A percentile compares a stretch with the other conserved stretches of the same genome.
These are phyloP conservation scores for Coilia nasus DNA, from an alignment of 2,797 vertebrate species.

Conservation along the genomic window DNA sequence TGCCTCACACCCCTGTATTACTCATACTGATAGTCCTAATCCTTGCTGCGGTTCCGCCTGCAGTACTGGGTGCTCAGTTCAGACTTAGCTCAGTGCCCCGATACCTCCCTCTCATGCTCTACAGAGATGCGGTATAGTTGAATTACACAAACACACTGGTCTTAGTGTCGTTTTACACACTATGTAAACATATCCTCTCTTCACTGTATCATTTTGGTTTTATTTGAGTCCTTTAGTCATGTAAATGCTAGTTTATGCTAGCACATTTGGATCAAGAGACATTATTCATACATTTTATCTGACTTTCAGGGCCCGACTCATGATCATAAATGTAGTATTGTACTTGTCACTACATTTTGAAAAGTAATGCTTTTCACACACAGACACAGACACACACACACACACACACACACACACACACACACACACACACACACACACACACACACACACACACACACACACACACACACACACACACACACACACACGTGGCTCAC, in stretches of 20 bases:
- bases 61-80: not conserved
- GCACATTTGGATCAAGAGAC: not conserved
- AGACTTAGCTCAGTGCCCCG: not conserved
- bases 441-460: not conserved
- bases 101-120: not conserved
- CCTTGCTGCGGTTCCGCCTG: not conserved
- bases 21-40: not conserved
- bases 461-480: not conserved
- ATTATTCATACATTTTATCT: not conserved
- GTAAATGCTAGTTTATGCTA: not conserved
- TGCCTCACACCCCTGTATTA: not conserved
- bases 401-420: no score
- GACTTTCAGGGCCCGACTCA: not conserved
- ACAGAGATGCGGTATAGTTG: not conserved
- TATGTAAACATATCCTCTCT: no score
- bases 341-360: not conserved
- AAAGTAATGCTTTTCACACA: not conserved
- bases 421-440: not conserved
- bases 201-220: not conserved
- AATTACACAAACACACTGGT: not conserved
- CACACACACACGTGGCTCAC: not conserved
- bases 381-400: no score
- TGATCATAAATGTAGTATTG: not conserved
- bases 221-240: not conserved
- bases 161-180: not conserved